A percentile compares a stretch with the other conserved stretches of the same genome.
phyloP scores from a whole-genome alignment of 2,888 invertebrate genomes.

The Macaria liturata region DNA sequence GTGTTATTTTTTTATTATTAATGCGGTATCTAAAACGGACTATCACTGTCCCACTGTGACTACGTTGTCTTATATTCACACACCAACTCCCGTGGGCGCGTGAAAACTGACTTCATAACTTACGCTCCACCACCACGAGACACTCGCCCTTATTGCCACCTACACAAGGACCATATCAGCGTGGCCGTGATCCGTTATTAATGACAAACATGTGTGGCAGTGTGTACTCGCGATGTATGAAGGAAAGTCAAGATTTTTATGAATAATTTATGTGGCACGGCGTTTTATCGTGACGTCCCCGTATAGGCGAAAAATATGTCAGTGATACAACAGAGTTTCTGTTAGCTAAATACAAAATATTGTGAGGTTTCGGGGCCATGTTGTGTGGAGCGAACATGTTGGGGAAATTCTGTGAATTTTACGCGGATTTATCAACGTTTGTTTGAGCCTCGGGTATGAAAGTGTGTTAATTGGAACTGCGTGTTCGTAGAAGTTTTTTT shows the following conservation, averaged over 20 bases:
- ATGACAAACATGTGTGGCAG: slow-evolving; percentile 21
- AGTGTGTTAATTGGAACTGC: too few species aligned
- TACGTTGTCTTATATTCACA: slow-evolving; percentile 28
- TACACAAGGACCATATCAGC: slow-evolving; percentile 6
- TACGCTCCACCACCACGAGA: slow-evolving; percentile 5
- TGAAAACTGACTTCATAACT: slow-evolving; percentile 20
- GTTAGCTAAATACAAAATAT: slow-evolving; percentile 2
- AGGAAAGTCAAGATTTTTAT: slow-evolving; percentile 70
- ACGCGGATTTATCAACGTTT: too few species aligned
- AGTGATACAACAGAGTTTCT: slow-evolving; percentile 11
- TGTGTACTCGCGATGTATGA: slow-evolving; percentile 28
- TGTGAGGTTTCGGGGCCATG: background rate
- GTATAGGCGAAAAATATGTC: slow-evolving; percentile 37
- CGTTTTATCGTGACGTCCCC: slow-evolving; percentile 56
- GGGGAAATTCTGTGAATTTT: too few species aligned
- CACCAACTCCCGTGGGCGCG: slow-evolving; percentile 29
- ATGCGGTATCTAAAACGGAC: too few species aligned
- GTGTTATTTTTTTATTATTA: too few species aligned
- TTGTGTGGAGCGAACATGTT: background rate
- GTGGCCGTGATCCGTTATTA: slow-evolving; percentile 15
- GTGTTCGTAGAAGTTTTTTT: too few species aligned
- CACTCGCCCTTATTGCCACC: slow-evolving; percentile 1
- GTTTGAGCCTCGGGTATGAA: too few species aligned
- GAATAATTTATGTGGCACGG: slow-evolving; percentile 72
- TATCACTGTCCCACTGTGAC: slow-evolving; percentile 7